Evolutionary conservation across 2,113 vertebrate genomes (phyloP).

Genomic region (Elaphurus davidianus): DNA sequence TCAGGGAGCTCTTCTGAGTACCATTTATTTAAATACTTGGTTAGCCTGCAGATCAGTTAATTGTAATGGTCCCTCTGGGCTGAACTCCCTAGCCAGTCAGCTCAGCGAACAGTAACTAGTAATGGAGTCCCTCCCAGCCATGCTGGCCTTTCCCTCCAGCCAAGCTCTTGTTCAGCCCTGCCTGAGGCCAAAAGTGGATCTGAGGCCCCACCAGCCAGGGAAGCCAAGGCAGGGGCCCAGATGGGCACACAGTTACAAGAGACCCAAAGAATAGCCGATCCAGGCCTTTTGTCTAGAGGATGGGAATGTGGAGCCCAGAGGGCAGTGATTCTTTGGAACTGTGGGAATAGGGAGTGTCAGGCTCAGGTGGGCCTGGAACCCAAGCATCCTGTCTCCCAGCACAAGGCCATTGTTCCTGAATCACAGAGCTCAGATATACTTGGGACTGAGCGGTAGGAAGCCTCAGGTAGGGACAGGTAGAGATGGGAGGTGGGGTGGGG

Average conservation of each 20-base stretch:
- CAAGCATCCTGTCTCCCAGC: not conserved
- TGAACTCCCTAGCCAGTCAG: not conserved
- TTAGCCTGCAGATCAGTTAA: conserved; percentile 58
- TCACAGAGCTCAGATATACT: not conserved
- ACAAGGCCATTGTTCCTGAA: not conserved
- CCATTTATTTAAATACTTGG: not conserved
- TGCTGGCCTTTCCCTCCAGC: not conserved
- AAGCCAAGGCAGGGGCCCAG: not conserved
- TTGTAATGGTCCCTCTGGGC: not conserved
- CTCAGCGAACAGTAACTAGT: not conserved
- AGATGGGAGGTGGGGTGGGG: not conserved
- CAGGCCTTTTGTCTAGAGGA: not conserved
- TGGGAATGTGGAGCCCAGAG: not conserved
- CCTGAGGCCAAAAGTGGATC: not conserved
- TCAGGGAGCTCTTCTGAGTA: conserved; percentile 40
- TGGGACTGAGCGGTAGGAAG: not conserved
- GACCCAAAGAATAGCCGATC: too few relatives aligned
- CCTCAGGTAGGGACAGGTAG: not conserved
- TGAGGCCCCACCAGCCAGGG: not conserved
- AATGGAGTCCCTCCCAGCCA: not conserved
- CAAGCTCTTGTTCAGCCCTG: not conserved
- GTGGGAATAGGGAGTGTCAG: not conserved
- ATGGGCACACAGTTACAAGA: not conserved
- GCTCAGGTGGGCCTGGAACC: not conserved
- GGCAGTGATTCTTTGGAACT: not conserved